Conservation (phyloP, 64 coral and sea anemone genomes). For the Dendrophyllia cribrosa region DNA sequence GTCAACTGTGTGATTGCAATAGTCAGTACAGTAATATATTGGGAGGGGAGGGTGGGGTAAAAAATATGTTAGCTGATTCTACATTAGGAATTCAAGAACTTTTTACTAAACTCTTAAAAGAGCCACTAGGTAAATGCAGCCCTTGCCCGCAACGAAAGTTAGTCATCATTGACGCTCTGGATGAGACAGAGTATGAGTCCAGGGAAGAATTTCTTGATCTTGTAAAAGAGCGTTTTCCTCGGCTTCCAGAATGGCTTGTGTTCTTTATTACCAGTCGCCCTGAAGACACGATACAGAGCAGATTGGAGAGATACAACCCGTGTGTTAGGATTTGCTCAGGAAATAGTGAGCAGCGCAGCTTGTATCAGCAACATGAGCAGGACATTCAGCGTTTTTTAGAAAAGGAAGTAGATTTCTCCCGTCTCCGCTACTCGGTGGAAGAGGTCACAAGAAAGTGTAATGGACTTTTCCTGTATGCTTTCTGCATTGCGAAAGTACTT, state of each 20-base stretch:
- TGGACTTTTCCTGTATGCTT: slow-evolving; percentile 37
- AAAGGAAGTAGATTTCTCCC: slow-evolving; percentile 2
- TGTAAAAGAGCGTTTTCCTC: slow-evolving; percentile 22
- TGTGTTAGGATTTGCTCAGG: slow-evolving; percentile 37
- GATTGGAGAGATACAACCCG: not conserved
- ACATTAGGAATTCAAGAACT: slow-evolving; percentile 38
- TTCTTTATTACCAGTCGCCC: slow-evolving; percentile 64
- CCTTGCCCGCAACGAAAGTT: not conserved
- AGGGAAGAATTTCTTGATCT: slow-evolving; percentile 56
- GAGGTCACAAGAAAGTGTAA: slow-evolving; percentile 1
- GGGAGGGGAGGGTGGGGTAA: slow-evolving; percentile 25
- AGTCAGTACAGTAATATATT: not conserved
- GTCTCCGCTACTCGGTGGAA: not conserved
- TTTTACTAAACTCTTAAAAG: slow-evolving; percentile 55
- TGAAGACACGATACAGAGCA: slow-evolving; percentile 11
- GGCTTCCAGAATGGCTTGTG: slow-evolving; percentile 47
- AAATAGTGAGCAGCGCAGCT: not conserved
- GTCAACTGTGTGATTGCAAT: slow-evolving; percentile 28
- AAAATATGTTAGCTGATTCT: not conserved
- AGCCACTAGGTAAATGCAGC: slow-evolving; percentile 5
- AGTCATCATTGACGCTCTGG: slow-evolving; percentile 46
- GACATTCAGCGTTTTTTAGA: slow-evolving; percentile 15
- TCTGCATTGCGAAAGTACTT: not conserved
- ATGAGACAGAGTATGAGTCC: slow-evolving; percentile 49
- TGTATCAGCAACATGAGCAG: not conserved